Base-by-base conservation (phyloP, 2,888 invertebrate genomes). In the Acanthoscelides obtectus region DNA sequence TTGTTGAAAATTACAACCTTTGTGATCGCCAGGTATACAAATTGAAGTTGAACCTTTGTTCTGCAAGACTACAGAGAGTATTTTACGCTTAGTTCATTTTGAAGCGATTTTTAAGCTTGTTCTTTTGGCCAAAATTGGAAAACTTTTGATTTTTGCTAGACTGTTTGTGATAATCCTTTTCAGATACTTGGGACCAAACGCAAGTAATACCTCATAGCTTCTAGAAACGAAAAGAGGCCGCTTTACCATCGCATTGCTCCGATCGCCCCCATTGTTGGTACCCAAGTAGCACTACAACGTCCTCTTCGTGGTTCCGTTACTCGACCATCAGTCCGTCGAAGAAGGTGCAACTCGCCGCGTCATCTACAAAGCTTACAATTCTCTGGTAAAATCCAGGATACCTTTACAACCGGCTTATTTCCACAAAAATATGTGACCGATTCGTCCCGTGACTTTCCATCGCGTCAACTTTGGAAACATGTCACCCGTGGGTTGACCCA, bases 261-360 rank as follows among this genome's bases (percentile, higher is more conserved):
- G 22, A 8, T 66, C 22, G 8, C 66, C 66, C 66, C 66, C 12
- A 66, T 66, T 66, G 20, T 66, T 66, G 21, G 66, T 66, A 66
- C 22, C 22, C 66, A 20, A 66, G 66, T 66, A 22, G 66, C 22
- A 21, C 66, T 66, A 21, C 12, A 66, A 22, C 21, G 20, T 21
- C 66, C 21, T 66, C 66, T 66, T 66, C 75, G 73, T 70, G 76
- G 78, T 79, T 72, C 79, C 79, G 79, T 79, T 79, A 79, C 72
- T 76, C 77, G 77, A 75, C 79, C 79, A 79, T 77, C 78, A 76
- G 75, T 77, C 75, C 74, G 75, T 73, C 71, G 74, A 77, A 77
- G 78, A 76, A 75, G 75, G 70, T 69, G 65, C 66, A 27, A 12
- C 72, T 75, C 70, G 73, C 73, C 64, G 72, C 76, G 72, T 75